Conservation (phyloP, 2,888 invertebrate genomes). For the Watsonalla binaria region DNA sequence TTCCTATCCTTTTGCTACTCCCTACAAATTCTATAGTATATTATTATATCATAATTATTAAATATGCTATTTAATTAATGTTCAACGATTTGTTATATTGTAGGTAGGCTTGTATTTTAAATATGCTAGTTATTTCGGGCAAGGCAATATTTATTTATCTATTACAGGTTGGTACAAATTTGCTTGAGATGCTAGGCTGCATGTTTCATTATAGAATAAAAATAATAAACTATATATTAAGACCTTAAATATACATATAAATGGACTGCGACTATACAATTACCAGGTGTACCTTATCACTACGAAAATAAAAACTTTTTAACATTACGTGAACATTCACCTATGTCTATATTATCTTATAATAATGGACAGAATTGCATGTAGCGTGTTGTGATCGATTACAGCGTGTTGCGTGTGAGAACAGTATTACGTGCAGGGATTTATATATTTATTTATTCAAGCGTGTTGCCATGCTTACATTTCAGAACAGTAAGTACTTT, state of each 20-base stretch:
- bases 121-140: no score
- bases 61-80: background rate
- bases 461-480: background rate
- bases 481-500: background rate
- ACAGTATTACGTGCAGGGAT: slow-evolving; percentile 1
- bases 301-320: slow-evolving; percentile 43
- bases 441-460: background rate
- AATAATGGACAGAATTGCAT: slow-evolving; percentile 77
- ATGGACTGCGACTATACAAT: slow-evolving; percentile 63
- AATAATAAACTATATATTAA: no score
- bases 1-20: background rate
- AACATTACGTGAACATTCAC: slow-evolving; percentile 48
- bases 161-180: no score
- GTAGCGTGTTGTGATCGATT: slow-evolving; percentile 59
- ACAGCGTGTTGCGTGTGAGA: slow-evolving; percentile 41
- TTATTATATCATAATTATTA: background rate
- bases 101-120: no score
- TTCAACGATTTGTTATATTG: background rate
- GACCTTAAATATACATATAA: slow-evolving; percentile 31
- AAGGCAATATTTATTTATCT: no score
- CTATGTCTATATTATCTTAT: slow-evolving; percentile 48
- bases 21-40: background rate
- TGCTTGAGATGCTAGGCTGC: no score
- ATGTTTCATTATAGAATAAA: no score
- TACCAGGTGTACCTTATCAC: slow-evolving; percentile 58